Evolutionary conservation across 1,140 invertebrate species (phyloP).

Genomic region (Carcinoscorpius rotundicauda): DNA sequence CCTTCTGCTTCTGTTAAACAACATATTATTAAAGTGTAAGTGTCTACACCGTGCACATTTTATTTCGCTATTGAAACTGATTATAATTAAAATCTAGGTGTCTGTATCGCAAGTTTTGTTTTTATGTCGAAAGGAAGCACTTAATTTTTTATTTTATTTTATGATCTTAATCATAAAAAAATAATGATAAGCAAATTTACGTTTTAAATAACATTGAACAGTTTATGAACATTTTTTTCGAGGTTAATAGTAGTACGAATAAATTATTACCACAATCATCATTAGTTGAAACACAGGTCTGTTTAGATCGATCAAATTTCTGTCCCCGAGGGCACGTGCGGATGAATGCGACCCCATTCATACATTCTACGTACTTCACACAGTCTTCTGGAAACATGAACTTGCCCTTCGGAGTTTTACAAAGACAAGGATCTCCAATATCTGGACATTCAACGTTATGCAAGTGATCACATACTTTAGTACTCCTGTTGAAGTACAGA

Average conservation of each 20-base stretch:
- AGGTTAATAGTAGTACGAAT: not conserved
- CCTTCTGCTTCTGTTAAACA: too few species aligned
- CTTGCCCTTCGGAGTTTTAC: not conserved
- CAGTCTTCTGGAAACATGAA: constrained; percentile 15
- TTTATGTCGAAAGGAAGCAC: too few species aligned
- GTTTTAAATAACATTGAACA: too few species aligned
- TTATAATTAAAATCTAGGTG: too few species aligned
- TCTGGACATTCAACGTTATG: constrained; percentile 4
- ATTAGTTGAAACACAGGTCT: not conserved
- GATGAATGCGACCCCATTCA: constrained; percentile 21
- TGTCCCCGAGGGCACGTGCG: constrained; percentile 19
- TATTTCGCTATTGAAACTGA: too few species aligned
- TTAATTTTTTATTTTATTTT: too few species aligned
- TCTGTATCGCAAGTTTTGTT: too few species aligned
- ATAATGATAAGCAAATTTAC: too few species aligned
- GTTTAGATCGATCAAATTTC: constrained; percentile 8
- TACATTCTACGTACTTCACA: constrained; percentile 23
- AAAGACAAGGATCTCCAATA: constrained; percentile 5
- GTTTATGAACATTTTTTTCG: too few species aligned
- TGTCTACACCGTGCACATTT: too few species aligned
- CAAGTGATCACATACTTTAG: constrained; percentile 39
- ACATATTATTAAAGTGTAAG: too few species aligned
- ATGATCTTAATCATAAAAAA: too few species aligned
- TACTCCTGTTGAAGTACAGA: constrained; percentile 40
- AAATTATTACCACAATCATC: constrained; percentile 9